phyloP scores from a whole-genome alignment of 2,113 vertebrate genomes.

The Noctilio leporinus region DNA sequence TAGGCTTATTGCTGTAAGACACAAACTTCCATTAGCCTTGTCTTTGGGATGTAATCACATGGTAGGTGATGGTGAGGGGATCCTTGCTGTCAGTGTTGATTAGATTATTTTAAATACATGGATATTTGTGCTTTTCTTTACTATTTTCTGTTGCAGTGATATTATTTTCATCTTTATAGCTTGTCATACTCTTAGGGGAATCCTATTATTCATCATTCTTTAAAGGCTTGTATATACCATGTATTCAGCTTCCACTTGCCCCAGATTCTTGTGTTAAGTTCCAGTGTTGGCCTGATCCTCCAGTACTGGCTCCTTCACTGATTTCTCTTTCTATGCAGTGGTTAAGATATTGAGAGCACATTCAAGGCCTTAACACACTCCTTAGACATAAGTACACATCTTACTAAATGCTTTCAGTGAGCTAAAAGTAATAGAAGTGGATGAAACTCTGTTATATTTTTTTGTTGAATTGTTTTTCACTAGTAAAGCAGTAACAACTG shows the following conservation, averaged over 20 bases:
- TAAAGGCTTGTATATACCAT: neutral
- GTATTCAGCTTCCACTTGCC: neutral
- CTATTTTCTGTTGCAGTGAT: neutral
- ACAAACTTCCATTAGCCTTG: neutral
- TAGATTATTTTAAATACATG: neutral
- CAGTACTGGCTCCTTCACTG: neutral
- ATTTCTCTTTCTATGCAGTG: neutral
- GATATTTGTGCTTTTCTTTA: neutral
- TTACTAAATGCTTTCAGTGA: neutral
- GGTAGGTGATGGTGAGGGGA: neutral
- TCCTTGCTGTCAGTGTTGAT: neutral
- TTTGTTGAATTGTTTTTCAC: neutral
- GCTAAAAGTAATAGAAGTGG: neutral
- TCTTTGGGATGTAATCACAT: neutral
- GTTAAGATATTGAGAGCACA: neutral
- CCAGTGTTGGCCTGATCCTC: neutral
- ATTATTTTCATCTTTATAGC: conserved; percentile 8
- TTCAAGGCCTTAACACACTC: neutral
- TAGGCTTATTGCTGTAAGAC: neutral
- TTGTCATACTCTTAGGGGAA: neutral
- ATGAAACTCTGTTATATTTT: neutral
- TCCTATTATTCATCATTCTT: neutral
- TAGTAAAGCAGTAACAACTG: neutral
- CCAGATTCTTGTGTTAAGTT: neutral
- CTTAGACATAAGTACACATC: neutral